Percentiles rank a stretch among this genome's conserved stretches.
These are phyloP conservation scores for Ischnura elegans DNA, from an alignment of 2,888 invertebrate species.

Conservation along the genomic window DNA sequence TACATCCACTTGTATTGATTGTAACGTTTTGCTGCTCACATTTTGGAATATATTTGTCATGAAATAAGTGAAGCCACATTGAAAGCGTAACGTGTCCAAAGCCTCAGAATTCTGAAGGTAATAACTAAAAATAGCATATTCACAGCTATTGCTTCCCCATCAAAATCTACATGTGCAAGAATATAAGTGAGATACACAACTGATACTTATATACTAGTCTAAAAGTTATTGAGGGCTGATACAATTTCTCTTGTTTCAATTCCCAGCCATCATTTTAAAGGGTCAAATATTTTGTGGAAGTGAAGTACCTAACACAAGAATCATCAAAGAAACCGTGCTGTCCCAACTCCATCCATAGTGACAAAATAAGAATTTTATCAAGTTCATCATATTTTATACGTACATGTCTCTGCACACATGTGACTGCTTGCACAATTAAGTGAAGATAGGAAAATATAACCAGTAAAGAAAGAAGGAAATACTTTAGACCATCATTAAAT, in stretches of 20 bases:
- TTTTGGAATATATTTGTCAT: slow-evolving; percentile 48
- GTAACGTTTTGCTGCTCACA: slow-evolving; percentile 6
- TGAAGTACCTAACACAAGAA: not conserved
- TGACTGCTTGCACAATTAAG: not conserved
- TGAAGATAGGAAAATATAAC: not conserved
- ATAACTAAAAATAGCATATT: slow-evolving; percentile 49
- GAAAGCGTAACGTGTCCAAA: slow-evolving; percentile 50
- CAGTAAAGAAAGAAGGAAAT: not conserved
- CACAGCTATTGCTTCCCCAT: slow-evolving; percentile 32
- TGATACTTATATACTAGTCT: slow-evolving; percentile 6
- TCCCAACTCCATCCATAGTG: slow-evolving; percentile 43
- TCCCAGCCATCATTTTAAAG: not conserved
- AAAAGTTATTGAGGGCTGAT: not conserved
- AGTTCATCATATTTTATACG: not conserved
- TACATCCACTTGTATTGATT: not conserved
- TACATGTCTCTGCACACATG: not conserved
- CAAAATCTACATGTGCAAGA: slow-evolving; percentile 47
- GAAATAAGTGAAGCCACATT: slow-evolving; percentile 60
- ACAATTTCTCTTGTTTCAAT: not conserved
- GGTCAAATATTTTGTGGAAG: not conserved
- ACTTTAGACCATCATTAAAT: not conserved
- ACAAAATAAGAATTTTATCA: not conserved
- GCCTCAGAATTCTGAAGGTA: slow-evolving; percentile 43
- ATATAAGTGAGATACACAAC: slow-evolving; percentile 22
- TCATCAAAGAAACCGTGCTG: slow-evolving; percentile 40